Evolutionary conservation across 2,113 vertebrate species (phyloP).

Genomic region (Microtus ochrogaster): DNA sequence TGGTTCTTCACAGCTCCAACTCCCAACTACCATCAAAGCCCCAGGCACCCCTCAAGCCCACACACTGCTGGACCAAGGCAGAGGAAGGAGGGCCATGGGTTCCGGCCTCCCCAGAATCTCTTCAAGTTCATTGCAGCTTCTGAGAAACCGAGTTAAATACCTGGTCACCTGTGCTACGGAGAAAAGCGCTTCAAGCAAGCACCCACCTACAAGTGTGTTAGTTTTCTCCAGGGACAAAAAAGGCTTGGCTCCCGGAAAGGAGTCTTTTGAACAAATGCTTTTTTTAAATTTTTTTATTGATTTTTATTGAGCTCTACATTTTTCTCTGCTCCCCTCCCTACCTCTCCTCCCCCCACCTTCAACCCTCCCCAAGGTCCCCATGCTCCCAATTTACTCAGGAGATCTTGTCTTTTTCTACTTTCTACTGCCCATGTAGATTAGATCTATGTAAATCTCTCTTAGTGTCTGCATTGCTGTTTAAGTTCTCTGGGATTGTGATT

Average conservation of each 20-base stretch:
- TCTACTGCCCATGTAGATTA: no score
- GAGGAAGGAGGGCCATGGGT: background rate
- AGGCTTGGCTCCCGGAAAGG: conserved; percentile 29
- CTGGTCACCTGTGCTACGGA: background rate
- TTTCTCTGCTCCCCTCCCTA: no score
- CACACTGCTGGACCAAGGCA: background rate
- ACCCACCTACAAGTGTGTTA: conserved; percentile 8
- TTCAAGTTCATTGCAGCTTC: conserved; percentile 35
- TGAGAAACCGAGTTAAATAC: conserved; percentile 46
- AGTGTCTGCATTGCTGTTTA: no score
- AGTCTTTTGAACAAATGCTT: background rate
- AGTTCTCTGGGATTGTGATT: no score
- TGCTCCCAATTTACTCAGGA: no score
- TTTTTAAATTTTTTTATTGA: no score
- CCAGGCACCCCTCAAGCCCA: background rate
- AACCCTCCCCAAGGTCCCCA: no score
- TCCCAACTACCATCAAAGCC: background rate
- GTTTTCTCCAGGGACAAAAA: conserved; percentile 26
- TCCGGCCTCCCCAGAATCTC: background rate
- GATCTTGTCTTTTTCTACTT: no score
- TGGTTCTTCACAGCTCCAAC: background rate
- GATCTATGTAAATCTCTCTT: no score
- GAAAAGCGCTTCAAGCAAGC: conserved; percentile 3
- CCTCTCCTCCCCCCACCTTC: no score
- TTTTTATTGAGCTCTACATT: no score